A percentile compares a stretch with the other conserved stretches of the same genome.
These are phyloP conservation scores for Pao palembangensis DNA, from an alignment of 2,113 vertebrate species.

Conservation along the genomic window DNA sequence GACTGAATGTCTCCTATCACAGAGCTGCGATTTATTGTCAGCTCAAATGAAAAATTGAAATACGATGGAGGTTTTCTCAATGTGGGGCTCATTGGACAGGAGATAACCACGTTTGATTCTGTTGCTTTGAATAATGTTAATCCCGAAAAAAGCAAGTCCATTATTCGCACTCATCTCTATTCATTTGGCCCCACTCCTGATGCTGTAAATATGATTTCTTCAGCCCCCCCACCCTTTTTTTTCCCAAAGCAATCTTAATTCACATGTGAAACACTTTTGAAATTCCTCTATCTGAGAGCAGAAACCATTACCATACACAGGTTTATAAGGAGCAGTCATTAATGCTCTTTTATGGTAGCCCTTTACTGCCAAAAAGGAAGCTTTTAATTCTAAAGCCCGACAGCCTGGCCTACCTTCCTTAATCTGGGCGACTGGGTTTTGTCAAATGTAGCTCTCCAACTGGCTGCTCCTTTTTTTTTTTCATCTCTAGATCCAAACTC, in stretches of 20 bases:
- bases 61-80: constrained; percentile 58
- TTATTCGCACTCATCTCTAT: constrained; percentile 73
- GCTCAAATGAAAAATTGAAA: constrained; percentile 72
- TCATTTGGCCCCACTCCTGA: constrained; percentile 70
- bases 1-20: constrained; percentile 68
- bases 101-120: constrained; percentile 77
- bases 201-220: constrained; percentile 79
- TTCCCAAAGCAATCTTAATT: constrained; percentile 71
- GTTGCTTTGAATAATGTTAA: constrained; percentile 75
- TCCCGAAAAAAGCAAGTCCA: constrained; percentile 61
- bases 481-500: constrained; percentile 36
- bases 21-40: constrained; percentile 70
- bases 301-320: constrained; percentile 74
- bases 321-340: constrained; percentile 76
- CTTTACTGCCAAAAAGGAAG: constrained; percentile 71
- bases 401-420: constrained; percentile 49
- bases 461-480: constrained; percentile 48
- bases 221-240: constrained; percentile 21
- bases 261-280: constrained; percentile 73
- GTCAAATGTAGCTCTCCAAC: constrained; percentile 49
- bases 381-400: constrained; percentile 65
- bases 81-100: constrained; percentile 66
- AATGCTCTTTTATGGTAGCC: constrained; percentile 72
- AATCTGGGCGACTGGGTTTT: constrained; percentile 54
- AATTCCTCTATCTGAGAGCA: constrained; percentile 72